Evolutionary conservation across 2,113 vertebrate genomes (phyloP).

Genomic region (Zosterops japonicus): DNA sequence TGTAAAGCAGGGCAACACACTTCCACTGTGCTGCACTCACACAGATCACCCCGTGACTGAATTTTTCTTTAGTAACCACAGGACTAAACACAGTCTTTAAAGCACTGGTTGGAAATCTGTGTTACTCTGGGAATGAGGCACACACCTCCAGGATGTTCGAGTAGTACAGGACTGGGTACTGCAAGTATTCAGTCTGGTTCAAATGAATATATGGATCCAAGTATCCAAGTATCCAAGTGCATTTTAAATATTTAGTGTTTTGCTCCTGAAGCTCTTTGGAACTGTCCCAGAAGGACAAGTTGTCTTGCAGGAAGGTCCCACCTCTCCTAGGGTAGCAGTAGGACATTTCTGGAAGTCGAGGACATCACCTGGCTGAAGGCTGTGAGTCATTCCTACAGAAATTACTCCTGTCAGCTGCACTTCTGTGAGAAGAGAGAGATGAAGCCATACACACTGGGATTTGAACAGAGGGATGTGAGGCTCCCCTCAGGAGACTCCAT

Average conservation of each 20-base stretch:
- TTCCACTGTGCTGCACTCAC: background rate
- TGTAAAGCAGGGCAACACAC: background rate
- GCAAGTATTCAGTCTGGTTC: background rate
- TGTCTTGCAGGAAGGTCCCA: background rate
- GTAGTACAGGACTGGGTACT: background rate
- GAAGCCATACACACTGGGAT: background rate
- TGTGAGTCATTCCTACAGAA: background rate
- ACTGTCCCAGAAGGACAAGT: fast-evolving
- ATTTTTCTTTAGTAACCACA: background rate
- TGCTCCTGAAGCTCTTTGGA: background rate
- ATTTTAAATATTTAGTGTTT: background rate
- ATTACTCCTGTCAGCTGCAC: fast-evolving
- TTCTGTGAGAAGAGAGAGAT: background rate
- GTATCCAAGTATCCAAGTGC: background rate
- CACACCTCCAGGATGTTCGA: background rate
- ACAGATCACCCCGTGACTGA: background rate
- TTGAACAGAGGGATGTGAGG: background rate
- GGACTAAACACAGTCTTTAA: background rate
- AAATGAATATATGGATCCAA: background rate
- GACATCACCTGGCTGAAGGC: background rate
- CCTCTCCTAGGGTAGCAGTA: background rate
- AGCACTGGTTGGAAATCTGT: background rate
- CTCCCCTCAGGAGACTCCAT: background rate
- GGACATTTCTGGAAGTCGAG: background rate
- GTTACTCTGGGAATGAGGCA: background rate